Percentiles rank a stretch among this genome's conserved stretches.
Evolutionary conservation across 2,888 invertebrate species (phyloP).

Genomic region (Eupithecia vulgata): DNA sequence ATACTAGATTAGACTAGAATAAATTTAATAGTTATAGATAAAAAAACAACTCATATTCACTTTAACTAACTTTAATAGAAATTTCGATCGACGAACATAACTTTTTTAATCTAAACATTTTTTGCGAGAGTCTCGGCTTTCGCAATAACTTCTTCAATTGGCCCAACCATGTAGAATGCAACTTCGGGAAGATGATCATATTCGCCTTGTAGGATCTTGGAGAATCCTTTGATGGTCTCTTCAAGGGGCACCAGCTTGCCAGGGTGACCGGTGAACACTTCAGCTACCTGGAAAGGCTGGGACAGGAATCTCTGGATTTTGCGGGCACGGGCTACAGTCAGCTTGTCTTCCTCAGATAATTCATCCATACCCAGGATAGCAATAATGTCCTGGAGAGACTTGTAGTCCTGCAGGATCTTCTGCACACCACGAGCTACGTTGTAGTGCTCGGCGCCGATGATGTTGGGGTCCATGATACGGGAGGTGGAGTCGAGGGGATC

Average conservation of each 20-base stretch:
- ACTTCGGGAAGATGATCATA: constrained; percentile 95
- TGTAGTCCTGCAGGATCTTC: constrained; percentile 94
- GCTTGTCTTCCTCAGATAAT: constrained; percentile 97
- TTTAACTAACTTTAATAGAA: constrained; percentile 63
- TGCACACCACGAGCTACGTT: constrained; percentile 95
- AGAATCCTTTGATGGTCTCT: constrained; percentile 95
- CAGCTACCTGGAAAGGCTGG: constrained; percentile 96
- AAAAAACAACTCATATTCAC: constrained; percentile 21
- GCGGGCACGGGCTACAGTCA: constrained; percentile 96
- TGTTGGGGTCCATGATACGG: constrained; percentile 96
- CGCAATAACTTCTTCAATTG: constrained; percentile 93
- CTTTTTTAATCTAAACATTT: constrained; percentile 79
- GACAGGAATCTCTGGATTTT: constrained; percentile 97
- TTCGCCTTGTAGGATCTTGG: constrained; percentile 92
- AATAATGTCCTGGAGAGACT: constrained; percentile 93
- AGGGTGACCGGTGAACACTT: constrained; percentile 96
- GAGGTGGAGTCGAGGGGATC: constrained; percentile 97
- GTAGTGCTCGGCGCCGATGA: constrained; percentile 96
- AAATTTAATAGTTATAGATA: background rate
- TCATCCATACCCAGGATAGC: constrained; percentile 95
- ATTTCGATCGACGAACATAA: constrained; percentile 31
- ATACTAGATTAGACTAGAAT: no score
- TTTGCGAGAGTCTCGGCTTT: constrained; percentile 92
- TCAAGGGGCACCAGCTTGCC: constrained; percentile 94
- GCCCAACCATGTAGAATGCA: constrained; percentile 98